These are phyloP conservation scores for Melopsittacus undulatus DNA, from an alignment of 2,797 vertebrate genomes.

Conservation along the genomic window DNA sequence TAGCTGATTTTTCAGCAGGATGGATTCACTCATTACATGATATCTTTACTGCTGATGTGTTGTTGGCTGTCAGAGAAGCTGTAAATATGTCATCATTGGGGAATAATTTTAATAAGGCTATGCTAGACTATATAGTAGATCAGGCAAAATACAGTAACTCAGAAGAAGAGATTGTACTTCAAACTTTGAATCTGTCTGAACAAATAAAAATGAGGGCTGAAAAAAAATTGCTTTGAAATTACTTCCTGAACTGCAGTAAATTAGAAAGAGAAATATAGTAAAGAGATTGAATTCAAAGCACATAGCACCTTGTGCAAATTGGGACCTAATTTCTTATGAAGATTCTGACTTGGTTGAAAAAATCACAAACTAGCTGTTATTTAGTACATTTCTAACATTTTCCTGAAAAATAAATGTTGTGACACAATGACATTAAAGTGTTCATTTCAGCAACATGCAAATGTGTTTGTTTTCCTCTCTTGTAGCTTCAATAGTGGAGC, in stretches of 20 bases:
- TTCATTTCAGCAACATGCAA: background rate
- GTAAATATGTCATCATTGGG: background rate
- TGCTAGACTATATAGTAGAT: background rate
- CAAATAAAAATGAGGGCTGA: background rate
- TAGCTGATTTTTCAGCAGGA: background rate
- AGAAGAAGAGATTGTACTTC: background rate
- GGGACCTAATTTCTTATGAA: background rate
- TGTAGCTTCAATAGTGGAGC: constrained; percentile 94
- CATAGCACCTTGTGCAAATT: background rate
- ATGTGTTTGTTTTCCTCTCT: constrained; percentile 7
- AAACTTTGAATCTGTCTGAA: background rate
- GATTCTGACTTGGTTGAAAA: background rate
- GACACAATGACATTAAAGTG: background rate
- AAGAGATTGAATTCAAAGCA: background rate
- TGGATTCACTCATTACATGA: background rate
- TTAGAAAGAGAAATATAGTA: background rate
- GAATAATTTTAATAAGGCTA: constrained; percentile 8
- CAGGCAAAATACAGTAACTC: background rate
- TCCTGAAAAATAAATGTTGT: background rate
- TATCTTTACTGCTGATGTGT: background rate
- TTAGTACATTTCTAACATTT: background rate
- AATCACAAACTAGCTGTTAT: background rate
- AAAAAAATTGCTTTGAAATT: background rate
- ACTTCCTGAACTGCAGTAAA: background rate
- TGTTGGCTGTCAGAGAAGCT: background rate